Conservation (phyloP, 2,888 invertebrate species). For the Horisme vitalbata region DNA sequence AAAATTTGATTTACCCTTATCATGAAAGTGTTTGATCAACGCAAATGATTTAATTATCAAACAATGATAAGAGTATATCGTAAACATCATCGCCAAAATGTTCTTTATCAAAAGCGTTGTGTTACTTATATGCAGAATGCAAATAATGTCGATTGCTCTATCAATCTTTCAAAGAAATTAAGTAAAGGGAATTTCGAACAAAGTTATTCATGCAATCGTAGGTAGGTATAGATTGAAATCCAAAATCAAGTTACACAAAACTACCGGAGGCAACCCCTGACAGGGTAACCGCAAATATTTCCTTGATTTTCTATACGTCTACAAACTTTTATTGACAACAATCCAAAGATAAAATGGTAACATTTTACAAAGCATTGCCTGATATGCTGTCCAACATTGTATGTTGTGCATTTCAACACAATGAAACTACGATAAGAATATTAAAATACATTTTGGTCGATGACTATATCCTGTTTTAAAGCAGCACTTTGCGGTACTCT, state of each 20-base stretch:
- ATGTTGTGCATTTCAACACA: background rate
- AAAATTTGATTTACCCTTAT: background rate
- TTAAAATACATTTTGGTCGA: slow-evolving; percentile 5
- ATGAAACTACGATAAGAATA: slow-evolving; percentile 2
- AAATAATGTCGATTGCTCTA: slow-evolving; percentile 5
- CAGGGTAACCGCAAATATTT: no score
- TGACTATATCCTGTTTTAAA: slow-evolving; percentile 10
- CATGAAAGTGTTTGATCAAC: slow-evolving; percentile 1
- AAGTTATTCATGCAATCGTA: no score
- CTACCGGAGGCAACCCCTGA: no score
- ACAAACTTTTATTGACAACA: no score
- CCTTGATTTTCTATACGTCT: no score
- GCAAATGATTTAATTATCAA: background rate
- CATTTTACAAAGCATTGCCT: background rate
- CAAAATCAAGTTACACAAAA: slow-evolving; percentile 2
- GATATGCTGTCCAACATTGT: background rate
- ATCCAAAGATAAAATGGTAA: background rate
- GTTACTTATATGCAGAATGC: background rate
- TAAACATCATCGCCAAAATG: slow-evolving; percentile 2
- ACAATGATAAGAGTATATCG: slow-evolving; percentile 3
- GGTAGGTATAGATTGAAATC: slow-evolving; percentile 1
- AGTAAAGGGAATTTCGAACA: background rate
- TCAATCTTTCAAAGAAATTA: background rate
- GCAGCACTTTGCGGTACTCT: background rate
- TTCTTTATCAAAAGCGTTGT: no score